Conservation (phyloP, 2,888 invertebrate genomes). For the Eupithecia insigniata region DNA sequence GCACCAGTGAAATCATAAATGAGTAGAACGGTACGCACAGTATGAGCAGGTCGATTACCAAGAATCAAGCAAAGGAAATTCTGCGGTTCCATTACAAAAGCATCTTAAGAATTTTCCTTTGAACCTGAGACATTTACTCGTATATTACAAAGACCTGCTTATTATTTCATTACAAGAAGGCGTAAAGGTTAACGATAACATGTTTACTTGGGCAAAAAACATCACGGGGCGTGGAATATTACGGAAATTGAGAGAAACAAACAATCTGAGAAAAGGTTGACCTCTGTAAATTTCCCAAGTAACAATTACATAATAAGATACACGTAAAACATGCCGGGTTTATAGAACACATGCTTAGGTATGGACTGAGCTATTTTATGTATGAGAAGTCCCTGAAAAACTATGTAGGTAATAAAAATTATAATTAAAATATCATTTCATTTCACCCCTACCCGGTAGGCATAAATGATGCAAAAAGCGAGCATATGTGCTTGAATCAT, state of each 20-base stretch:
- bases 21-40: neutral
- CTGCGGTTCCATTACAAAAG: conserved; percentile 34
- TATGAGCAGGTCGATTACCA: neutral
- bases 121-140: conserved; percentile 46
- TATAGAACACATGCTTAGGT: neutral
- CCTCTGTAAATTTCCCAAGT: neutral
- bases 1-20: conserved; percentile 12
- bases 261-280: neutral
- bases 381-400: neutral
- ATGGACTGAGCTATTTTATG: neutral
- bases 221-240: conserved; percentile 17
- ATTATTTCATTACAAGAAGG: conserved; percentile 47
- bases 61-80: conserved; percentile 19
- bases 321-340: neutral
- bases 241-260: conserved; percentile 12
- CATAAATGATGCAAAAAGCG: neutral
- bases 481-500: neutral
- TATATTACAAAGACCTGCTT: conserved; percentile 47
- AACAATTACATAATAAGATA: conserved; percentile 1
- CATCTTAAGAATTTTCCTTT: conserved; percentile 50
- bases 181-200: conserved; percentile 36
- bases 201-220: conserved; percentile 42
- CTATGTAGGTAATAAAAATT: neutral
- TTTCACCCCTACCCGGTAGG: neutral
- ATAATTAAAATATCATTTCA: neutral